Base-by-base conservation (phyloP, 1,140 invertebrate genomes). In the Sesamia nonagrioides region DNA sequence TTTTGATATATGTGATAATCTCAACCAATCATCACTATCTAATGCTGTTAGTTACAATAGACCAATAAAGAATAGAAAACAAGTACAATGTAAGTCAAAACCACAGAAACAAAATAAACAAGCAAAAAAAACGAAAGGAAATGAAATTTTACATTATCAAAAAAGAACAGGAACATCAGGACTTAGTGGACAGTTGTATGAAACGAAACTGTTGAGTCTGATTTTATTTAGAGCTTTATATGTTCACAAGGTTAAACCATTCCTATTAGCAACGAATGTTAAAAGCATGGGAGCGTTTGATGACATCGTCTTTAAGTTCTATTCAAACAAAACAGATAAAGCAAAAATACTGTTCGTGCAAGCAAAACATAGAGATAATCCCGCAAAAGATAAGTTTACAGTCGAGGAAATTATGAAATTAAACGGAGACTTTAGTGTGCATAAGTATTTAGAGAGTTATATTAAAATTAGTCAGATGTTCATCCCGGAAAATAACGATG, bases 361-460 rank as follows among this genome's bases (percentile, higher is more conserved):
- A 78, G 76, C 66, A 0, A 78, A 78, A 42, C 76, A 78, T 27
- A 60, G 40, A 78, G 76, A 78, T 40, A 56, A 78, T 61, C 76
- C 60, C 1, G 50, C 50, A 11, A 71, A 61, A 52, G 40, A 54
- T 6, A 78, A 66, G 56, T 48, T 78, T 13, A 78, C 66, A 0
- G 48, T 78, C 1, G 66, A 78, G 2, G 60, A 48, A 17, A 21
- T 76, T 7, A 48, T 37, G 27, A 76, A 33, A 27, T 27, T 33
- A 13, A 50, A 40, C 18, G 74, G 74, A n/a, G 74, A 76, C 18
- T 71, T 78, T 18, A 58, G 52, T 35, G 56, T 71, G 13, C 37
- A 48, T 15, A 78, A 82, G 48, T 82, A 78, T 40, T 79, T 82
- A n/a, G 73, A 82, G 27, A 82, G 80, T 56, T 82, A 54, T 45